Evolutionary conservation across 2,888 invertebrate species (phyloP).

Genomic region (Thelaira solivaga): DNA sequence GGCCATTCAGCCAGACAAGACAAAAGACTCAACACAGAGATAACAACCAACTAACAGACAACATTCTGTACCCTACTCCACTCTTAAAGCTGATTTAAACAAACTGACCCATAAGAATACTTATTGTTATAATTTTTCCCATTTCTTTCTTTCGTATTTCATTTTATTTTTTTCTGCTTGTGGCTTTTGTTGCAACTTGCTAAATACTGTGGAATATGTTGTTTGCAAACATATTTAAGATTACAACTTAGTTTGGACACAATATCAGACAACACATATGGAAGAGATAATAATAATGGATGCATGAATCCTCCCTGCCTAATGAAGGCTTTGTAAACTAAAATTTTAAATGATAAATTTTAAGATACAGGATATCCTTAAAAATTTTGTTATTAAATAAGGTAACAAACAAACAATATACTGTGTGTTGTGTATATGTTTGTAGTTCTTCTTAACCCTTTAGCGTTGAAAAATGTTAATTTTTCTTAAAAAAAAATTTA

Average conservation of each 20-base stretch:
- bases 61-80: neutral
- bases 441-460: no score
- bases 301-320: neutral
- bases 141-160: slow-evolving; percentile 4
- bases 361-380: slow-evolving; percentile 50
- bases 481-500: neutral
- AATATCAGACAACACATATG: slow-evolving; percentile 15
- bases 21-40: slow-evolving; percentile 8
- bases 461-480: neutral
- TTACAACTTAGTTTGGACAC: slow-evolving; percentile 36
- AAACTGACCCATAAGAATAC: slow-evolving; percentile 43
- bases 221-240: slow-evolving; percentile 57
- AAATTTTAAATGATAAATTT: slow-evolving; percentile 41
- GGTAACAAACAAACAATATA: neutral
- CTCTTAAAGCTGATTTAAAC: slow-evolving; percentile 1
- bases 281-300: slow-evolving; percentile 27
- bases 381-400: slow-evolving; percentile 14
- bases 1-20: slow-evolving; percentile 26
- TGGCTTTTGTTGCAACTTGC: slow-evolving; percentile 30
- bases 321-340: slow-evolving; percentile 36
- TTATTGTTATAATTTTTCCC: slow-evolving; percentile 15
- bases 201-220: slow-evolving; percentile 56
- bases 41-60: neutral
- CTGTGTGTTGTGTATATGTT: neutral
- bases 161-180: slow-evolving; percentile 9